phyloP scores from a whole-genome alignment of 30 jellyfish, hydroid and myxozoan species.

The Aurelia coerulea region DNA sequence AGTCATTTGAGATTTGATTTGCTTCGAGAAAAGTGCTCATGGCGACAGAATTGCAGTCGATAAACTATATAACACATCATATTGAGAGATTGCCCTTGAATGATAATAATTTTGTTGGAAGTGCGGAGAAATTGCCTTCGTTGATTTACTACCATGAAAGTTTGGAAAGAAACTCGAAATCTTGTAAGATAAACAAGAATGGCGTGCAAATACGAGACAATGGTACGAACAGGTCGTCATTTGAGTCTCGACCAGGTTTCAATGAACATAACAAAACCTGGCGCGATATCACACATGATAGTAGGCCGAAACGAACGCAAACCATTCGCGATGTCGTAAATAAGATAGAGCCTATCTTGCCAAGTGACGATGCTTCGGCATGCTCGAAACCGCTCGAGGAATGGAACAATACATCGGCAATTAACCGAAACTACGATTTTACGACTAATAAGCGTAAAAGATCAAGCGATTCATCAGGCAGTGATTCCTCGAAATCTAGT shows the following conservation, averaged over 20 bases:
- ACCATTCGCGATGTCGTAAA: constrained; percentile 22
- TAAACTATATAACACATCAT: constrained; percentile 40
- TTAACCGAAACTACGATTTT: neutral
- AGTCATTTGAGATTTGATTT: neutral
- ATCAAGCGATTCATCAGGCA: constrained; percentile 38
- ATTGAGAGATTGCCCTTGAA: constrained; percentile 47
- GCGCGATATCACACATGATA: constrained; percentile 23
- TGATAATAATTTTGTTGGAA: neutral
- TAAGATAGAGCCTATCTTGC: constrained; percentile 5
- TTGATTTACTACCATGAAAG: constrained; percentile 35
- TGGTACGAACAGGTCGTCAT: constrained; percentile 35
- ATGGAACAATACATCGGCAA: neutral
- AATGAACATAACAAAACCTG: constrained; percentile 16
- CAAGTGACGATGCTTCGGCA: constrained; percentile 1
- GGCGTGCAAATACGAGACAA: constrained; percentile 22
- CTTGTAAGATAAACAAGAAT: constrained; percentile 13
- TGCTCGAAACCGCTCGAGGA: constrained; percentile 28
- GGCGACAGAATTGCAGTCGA: constrained; percentile 47
- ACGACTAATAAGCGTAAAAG: constrained; percentile 40
- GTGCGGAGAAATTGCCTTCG: constrained; percentile 20
- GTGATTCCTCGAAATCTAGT: constrained; percentile 29
- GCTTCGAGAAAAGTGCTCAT: neutral
- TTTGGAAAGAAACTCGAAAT: constrained; percentile 5
- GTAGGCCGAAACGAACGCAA: constrained; percentile 13
- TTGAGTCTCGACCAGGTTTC: constrained; percentile 28